Evolutionary conservation across 2,113 vertebrate species (phyloP).

Genomic region (Glaucidium brasilianum): DNA sequence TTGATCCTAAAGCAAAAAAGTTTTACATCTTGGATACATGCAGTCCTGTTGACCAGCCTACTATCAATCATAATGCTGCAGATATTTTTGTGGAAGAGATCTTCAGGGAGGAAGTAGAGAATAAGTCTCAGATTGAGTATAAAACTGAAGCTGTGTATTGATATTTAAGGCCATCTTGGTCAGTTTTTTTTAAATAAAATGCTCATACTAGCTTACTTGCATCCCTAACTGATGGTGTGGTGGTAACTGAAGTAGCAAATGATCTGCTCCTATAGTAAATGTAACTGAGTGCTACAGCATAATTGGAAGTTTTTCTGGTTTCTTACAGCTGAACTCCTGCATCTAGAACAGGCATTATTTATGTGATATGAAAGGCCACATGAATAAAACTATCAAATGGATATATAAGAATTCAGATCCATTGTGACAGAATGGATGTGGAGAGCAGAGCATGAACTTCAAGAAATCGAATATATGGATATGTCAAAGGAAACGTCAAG

Average conservation of each 20-base stretch:
- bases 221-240: not conserved
- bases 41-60: not conserved
- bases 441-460: not conserved
- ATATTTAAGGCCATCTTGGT: not conserved
- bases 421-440: not conserved
- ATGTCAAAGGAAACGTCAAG: not conserved
- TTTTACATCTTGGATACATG: not conserved
- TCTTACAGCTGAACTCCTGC: not conserved
- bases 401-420: not conserved
- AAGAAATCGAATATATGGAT: not conserved
- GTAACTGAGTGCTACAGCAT: not conserved
- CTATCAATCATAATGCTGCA: not conserved
- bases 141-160: not conserved
- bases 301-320: not conserved
- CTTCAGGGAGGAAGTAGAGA: not conserved
- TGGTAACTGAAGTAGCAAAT: not conserved
- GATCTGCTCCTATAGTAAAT: not conserved
- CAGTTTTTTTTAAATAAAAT: not conserved
- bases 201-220: not conserved
- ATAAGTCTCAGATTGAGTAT: not conserved
- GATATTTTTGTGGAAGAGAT: not conserved
- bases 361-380: not conserved
- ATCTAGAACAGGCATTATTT: not conserved
- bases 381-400: not conserved
- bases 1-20: not conserved